Base-by-base conservation (phyloP, 2,797 vertebrate species). In the Cheracebus regulus region DNA sequence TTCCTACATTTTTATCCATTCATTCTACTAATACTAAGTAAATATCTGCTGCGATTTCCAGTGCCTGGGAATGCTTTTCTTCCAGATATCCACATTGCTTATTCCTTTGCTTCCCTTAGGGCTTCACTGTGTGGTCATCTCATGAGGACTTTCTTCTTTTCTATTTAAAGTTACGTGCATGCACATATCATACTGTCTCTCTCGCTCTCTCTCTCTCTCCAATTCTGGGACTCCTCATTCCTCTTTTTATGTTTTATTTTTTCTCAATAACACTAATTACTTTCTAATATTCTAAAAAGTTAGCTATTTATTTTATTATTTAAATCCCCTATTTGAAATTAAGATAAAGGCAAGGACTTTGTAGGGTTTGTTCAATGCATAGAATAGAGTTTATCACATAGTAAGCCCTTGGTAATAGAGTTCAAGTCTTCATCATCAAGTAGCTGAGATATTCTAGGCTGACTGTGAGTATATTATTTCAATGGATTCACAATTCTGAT, bases 161-260 rank as follows among this genome's bases (percentile, higher is more conserved):
- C 10, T 88, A 0, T 48, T 97, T 85, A 79, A 96, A 92, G 61
- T 36, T 39, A 4, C 55, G 7, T 8, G 2, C 3, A 1, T 12
- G 19, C 26, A 11, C 12, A 76, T n/a, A 75, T 46, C 61, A n/a
- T 17, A n/a, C 30, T 64, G 14, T 64, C 30, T 64, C 0, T 30
- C 58, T 30, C 0, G 1, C 28, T 64, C 13, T 30, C 58, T 61
- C 2, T 3, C 28, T 15, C 2, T 61, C 28, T 30, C 12, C 0
- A 67, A 67, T 67, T 67, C 12, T 92, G 30, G 10, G 46, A 36
- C 52, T 81, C 41, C 9, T 48, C 19, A 50, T 72, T 46, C 1
- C 20, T 19, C 52, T 55, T 82, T 52, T 57, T 33, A 52, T 89
- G 44, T 26, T 86, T 94, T 90, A 24, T 89, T 92, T 89, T 93